A percentile compares a stretch with the other conserved stretches of the same genome.
Evolutionary conservation across 2,888 invertebrate species (phyloP).

Genomic region (Macaria notata): DNA sequence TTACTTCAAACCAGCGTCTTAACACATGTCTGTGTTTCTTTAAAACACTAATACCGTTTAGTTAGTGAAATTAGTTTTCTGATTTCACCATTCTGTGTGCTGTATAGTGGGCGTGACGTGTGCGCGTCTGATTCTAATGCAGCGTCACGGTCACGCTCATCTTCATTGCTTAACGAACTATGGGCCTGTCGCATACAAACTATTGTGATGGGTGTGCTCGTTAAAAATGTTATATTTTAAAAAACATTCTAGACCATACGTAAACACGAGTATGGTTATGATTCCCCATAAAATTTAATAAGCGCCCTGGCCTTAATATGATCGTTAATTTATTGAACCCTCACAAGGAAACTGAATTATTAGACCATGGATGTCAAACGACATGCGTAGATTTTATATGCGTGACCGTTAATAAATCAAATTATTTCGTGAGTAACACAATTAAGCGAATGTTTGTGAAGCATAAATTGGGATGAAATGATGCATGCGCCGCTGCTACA

Average conservation of each 20-base stretch:
- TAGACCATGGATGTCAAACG: constrained; percentile 2
- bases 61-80: constrained; percentile 27
- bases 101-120: constrained; percentile 42
- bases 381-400: background rate
- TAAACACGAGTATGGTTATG: constrained; percentile 1
- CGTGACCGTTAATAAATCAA: constrained; percentile 13
- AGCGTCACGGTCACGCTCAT: constrained; percentile 61
- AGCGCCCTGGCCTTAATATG: constrained; percentile 2
- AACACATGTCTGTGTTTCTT: constrained; percentile 22
- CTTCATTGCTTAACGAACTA: constrained; percentile 65
- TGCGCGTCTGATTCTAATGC: constrained; percentile 39
- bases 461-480: constrained; percentile 35
- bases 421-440: constrained; percentile 16
- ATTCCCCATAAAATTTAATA: constrained; percentile 10
- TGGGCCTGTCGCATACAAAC: constrained; percentile 36
- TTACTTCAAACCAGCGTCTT: constrained; percentile 34
- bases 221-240: constrained; percentile 28
- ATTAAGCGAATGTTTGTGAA: constrained; percentile 20
- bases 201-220: constrained; percentile 37
- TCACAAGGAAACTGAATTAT: constrained; percentile 6
- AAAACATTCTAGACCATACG: constrained; percentile 14
- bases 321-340: background rate
- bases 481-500: constrained; percentile 38
- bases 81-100: constrained; percentile 32
- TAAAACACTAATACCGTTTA: constrained; percentile 16